Evolutionary conservation across 1,140 invertebrate genomes (phyloP), one percentile per base, ranked within the genome.

Genomic region (Eueides isabella): DNA sequence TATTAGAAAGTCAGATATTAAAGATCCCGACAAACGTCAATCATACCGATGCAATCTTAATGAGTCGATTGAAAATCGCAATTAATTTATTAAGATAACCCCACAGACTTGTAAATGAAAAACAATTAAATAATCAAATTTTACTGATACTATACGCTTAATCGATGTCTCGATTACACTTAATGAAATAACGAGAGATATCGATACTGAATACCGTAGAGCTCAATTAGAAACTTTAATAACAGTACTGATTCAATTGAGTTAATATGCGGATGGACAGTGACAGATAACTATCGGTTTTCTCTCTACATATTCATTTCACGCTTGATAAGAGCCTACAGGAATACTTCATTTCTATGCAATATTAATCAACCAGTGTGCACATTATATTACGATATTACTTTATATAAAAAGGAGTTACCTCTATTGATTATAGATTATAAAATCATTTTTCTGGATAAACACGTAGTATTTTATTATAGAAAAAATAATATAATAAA

Each of bases 211-310:
- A 76, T 76, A 72, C 73, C 70, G 70, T 76, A n/a, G 78, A 71
- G 67, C 61, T 80, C 76, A 75, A 80, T 80, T 80, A 77, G 78
- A 80, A 80, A 80, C 76, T 80, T 69, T 80, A 80, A 80, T 80
- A 77, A 72, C 75, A 75, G 72, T 61, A 74, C 74, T 71, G 70
- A 72, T 74, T 80, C 73, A 76, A 80, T 80, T 80, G 75, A 77
- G 72, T 73, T 77, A 80, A 80, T 80, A 72, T 76, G 72, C 75
- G 70, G 70, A 77, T 74, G 67, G 73, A 75, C 75, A 80, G 71
- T 80, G 78, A 80, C 71, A 75, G 78, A 80, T 80, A 80, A 80
- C 70, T 80, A 74, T 75, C 67, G 76, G 78, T 77, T 80, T 80
- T 80, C 78, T 75, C 76, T 74, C 64, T 68, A 67, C 48, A 68